Evolutionary conservation across 1,140 invertebrate species (phyloP), one percentile per base, ranked within the genome.

Genomic region (Dolichoris vasculosae): DNA sequence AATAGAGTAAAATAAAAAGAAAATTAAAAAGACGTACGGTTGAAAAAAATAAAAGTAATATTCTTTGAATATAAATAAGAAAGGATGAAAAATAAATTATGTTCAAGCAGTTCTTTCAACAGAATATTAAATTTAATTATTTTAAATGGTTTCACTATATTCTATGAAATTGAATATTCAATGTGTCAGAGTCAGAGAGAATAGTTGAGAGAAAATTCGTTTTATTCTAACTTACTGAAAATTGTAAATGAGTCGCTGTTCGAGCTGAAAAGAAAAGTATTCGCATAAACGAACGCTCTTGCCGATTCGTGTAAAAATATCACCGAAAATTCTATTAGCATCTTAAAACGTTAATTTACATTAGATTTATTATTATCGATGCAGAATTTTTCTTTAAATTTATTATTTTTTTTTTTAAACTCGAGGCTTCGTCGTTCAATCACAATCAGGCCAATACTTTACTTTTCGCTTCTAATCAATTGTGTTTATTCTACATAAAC

Each of bases 31-130:
- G 76, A 51, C 85, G 83, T 83, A 75, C 73, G 69, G 64, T 35
- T 64, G 15, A 26, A 46, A 77, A 73, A 63, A 69, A 51, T 26
- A 69, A 46, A 48, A 77, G 32, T 6, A 30, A 30, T 67, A 17
- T 83, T 83, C 32, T 67, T 51, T 32, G n/a, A n/a, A 13, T 32
- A 43, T 76, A 64, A 38, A 85, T 86, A 88, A 86, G 82, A 89
- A 83, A 86, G 20, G 51, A 38, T 55, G 35, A 32, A 38, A 59
- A 86, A 69, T 81, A 89, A 83, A 86, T 87, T 86, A 83, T 83
- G 86, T 85, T 76, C 17, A 73, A 83, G 78, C 64, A 79, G 40
- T 75, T 51, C 32, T 69, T 67, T n/a, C 46, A 35, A 73, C 59
- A 55, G 35, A 86, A 82, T 59, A 67, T 67, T 82, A 46, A 86